phyloP scores from a whole-genome alignment of 2,113 vertebrate species.

The Excalfactoria chinensis region DNA sequence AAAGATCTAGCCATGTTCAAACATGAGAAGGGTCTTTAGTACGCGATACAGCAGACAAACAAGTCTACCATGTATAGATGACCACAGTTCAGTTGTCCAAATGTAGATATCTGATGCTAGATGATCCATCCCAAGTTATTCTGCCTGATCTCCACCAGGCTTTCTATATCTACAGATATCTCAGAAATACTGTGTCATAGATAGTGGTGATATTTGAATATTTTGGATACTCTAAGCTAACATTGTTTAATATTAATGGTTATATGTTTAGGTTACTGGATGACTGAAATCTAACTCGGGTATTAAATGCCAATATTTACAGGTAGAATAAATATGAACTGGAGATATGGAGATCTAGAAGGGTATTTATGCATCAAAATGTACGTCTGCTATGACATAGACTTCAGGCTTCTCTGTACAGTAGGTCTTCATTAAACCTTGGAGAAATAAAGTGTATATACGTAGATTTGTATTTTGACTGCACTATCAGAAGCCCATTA shows the following conservation, averaged over 20 bases:
- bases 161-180: background rate
- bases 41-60: fast-evolving
- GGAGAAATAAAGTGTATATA: background rate
- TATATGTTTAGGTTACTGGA: background rate
- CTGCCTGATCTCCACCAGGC: background rate
- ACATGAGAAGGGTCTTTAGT: background rate
- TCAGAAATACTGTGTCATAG: background rate
- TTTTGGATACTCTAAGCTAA: background rate
- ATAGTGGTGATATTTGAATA: background rate
- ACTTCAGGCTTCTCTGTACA: fast-evolving
- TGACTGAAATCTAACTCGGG: background rate
- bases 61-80: fast-evolving
- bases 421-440: background rate
- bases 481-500: fast-evolving
- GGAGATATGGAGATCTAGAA: background rate
- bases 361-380: background rate
- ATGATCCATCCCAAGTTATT: fast-evolving
- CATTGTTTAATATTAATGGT: fast-evolving
- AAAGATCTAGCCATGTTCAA: background rate
- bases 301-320: fast-evolving
- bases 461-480: background rate
- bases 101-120: background rate
- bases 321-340: background rate
- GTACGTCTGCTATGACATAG: fast-evolving
- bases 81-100: background rate